phyloP scores from a whole-genome alignment of 2,797 vertebrate species.

The Lacerta viridis region DNA sequence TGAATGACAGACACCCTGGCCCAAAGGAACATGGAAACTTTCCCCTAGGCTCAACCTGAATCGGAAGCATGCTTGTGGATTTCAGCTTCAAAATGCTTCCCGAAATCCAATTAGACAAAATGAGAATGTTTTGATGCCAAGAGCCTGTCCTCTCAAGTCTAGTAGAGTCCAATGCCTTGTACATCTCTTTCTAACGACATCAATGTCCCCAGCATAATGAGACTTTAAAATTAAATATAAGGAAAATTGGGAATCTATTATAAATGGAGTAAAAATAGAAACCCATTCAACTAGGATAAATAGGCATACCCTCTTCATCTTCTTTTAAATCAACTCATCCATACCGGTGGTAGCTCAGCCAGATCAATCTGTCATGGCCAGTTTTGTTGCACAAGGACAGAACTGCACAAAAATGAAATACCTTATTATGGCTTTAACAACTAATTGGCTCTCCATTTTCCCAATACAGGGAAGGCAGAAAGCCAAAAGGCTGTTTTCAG shows the following conservation, averaged over 20 bases:
- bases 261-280: conserved; percentile 7
- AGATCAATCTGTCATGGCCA: background rate
- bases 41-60: background rate
- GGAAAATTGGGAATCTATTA: conserved; percentile 34
- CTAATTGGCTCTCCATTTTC: conserved; percentile 24
- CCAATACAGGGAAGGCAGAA: background rate
- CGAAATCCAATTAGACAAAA: conserved; percentile 26
- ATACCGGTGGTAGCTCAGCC: background rate
- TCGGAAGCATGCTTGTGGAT: background rate
- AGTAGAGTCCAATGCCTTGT: conserved; percentile 10
- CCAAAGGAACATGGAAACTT: background rate
- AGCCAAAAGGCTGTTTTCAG: background rate
- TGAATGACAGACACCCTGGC: background rate
- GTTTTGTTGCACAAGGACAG: conserved; percentile 19
- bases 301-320: background rate
- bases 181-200: conserved; percentile 17
- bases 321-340: background rate
- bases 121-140: background rate
- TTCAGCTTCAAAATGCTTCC: background rate
- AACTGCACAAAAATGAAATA: conserved; percentile 1
- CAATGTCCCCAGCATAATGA: background rate
- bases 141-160: accelerated
- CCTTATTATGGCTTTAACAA: background rate
- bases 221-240: conserved; percentile 22
- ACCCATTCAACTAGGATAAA: conserved; percentile 7